phyloP scores from a whole-genome alignment of 2,113 vertebrate species.

The Tichodroma muraria region DNA sequence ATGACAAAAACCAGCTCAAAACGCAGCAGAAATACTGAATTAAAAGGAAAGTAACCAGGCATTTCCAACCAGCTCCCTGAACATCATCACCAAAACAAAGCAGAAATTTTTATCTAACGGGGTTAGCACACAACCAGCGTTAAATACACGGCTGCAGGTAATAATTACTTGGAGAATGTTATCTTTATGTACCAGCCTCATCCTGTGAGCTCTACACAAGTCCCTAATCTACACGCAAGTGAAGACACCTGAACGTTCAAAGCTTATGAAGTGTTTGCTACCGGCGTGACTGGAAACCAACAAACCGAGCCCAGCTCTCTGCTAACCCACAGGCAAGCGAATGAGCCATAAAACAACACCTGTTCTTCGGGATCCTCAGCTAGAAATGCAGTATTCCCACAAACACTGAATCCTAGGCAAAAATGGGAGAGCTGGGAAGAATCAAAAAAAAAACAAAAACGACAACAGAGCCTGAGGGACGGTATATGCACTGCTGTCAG shows the following conservation, averaged over 20 bases:
- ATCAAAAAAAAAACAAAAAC: fast-evolving
- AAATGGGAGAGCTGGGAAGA: fast-evolving
- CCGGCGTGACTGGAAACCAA: neutral
- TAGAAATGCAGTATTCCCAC: fast-evolving
- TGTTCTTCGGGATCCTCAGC: neutral
- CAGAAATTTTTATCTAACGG: neutral
- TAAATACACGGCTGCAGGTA: neutral
- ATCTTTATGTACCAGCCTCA: neutral
- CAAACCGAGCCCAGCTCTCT: neutral
- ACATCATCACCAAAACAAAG: neutral
- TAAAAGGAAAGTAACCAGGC: neutral
- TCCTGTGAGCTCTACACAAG: neutral
- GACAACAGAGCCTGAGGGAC: too few relatives aligned
- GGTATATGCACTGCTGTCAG: fast-evolving
- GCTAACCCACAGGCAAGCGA: fast-evolving
- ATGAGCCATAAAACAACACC: fast-evolving
- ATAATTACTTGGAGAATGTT: neutral
- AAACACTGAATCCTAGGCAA: neutral
- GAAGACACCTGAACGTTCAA: neutral
- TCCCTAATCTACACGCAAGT: neutral
- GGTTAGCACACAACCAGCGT: neutral
- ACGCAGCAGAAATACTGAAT: fast-evolving
- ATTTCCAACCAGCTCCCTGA: neutral
- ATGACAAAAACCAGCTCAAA: neutral
- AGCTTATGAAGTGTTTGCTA: fast-evolving